These are phyloP conservation scores for Pasiphila rectangulata DNA, from an alignment of 2,888 invertebrate species.

Conservation along the genomic window DNA sequence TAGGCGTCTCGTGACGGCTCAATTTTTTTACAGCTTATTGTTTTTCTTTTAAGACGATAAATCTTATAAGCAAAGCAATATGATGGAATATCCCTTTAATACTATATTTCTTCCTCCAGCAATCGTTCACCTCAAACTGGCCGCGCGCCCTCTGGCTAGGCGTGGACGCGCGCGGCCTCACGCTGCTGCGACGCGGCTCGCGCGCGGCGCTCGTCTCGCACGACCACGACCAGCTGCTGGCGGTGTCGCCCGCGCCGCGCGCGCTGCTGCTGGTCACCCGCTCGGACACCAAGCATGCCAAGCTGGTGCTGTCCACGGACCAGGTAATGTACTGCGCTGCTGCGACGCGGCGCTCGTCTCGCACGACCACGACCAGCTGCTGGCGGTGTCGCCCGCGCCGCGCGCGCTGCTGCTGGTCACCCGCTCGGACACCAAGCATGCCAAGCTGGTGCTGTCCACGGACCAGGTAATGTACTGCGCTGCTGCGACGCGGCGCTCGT, in stretches of 20 bases:
- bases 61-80: too few relatives aligned
- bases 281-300: conserved; percentile 94
- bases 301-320: conserved; percentile 95
- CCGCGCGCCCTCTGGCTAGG: conserved; percentile 95
- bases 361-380: conserved; percentile 75
- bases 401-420: conserved; percentile 83
- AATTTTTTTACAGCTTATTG: too few relatives aligned
- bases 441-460: conserved; percentile 95
- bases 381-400: conserved; percentile 93
- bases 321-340: conserved; percentile 79
- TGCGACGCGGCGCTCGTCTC: background rate
- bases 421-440: conserved; percentile 93
- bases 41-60: too few relatives aligned
- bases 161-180: conserved; percentile 95
- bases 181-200: conserved; percentile 92
- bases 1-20: too few relatives aligned
- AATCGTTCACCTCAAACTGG: conserved; percentile 98
- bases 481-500: background rate
- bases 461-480: conserved; percentile 84
- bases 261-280: conserved; percentile 96
- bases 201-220: conserved; percentile 94
- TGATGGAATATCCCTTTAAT: too few relatives aligned
- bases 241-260: conserved; percentile 94
- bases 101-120: too few relatives aligned
- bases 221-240: conserved; percentile 93